A percentile compares a stretch with the other conserved stretches of the same genome.
phyloP scores from a whole-genome alignment of 2,797 vertebrate species.

The Brachyrhaphis roseni region DNA sequence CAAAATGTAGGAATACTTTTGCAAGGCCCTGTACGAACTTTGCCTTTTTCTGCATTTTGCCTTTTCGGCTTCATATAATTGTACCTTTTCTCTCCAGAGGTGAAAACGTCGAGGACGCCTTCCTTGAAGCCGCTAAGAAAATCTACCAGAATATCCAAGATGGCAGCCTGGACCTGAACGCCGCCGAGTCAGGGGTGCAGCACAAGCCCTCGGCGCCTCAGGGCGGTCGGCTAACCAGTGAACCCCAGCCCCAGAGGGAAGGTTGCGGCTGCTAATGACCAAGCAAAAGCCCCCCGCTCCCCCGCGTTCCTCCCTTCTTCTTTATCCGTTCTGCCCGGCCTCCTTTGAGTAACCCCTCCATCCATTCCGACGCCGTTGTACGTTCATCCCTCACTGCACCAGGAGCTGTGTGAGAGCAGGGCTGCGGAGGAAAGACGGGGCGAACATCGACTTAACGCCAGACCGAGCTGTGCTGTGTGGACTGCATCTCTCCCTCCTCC shows the following conservation, averaged over 20 bases:
- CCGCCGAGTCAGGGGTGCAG: constrained; percentile 96
- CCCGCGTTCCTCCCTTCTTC: constrained; percentile 16
- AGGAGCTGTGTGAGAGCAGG: constrained; percentile 74
- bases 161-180: constrained; percentile 98
- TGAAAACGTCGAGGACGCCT: constrained; percentile 98
- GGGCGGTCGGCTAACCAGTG: constrained; percentile 96
- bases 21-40: background rate
- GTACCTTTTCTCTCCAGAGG: constrained; percentile 80
- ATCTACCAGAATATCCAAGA: constrained; percentile 99
- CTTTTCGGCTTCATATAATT: background rate
- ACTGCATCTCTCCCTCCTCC: constrained; percentile 53
- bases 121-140: constrained; percentile 98
- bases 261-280: constrained; percentile 99
- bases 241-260: constrained; percentile 98
- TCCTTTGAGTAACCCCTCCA: constrained; percentile 48
- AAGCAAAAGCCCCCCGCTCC: constrained; percentile 53
- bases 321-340: constrained; percentile 34
- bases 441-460: constrained; percentile 52
- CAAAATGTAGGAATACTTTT: background rate
- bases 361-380: constrained; percentile 49
- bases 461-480: constrained; percentile 79
- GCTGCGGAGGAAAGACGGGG: constrained; percentile 58
- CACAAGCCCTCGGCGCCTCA: constrained; percentile 98
- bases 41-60: background rate
- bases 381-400: constrained; percentile 48